A percentile compares a stretch with the other conserved stretches of the same genome.
Evolutionary conservation across 2,113 vertebrate genomes (phyloP).

Genomic region (Nibea albiflora): DNA sequence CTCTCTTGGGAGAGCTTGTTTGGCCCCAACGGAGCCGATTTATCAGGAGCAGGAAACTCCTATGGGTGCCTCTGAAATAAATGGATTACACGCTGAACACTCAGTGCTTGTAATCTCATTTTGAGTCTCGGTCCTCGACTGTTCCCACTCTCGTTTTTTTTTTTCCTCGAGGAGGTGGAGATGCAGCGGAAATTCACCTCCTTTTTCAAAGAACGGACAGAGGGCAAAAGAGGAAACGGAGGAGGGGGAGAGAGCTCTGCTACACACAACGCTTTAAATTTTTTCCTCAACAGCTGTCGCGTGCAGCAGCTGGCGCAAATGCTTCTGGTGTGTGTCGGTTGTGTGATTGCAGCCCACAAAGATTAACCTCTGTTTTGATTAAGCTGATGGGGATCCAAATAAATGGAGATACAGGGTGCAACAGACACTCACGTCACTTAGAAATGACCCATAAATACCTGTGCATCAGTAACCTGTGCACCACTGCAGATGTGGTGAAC

Average conservation of each 20-base stretch:
- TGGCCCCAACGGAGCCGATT: conserved; percentile 49
- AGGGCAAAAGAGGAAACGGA: neutral
- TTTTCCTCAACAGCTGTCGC: neutral
- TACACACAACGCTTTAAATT: neutral
- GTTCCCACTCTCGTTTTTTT: conserved; percentile 42
- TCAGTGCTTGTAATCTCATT: conserved; percentile 76
- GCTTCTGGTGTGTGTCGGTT: neutral
- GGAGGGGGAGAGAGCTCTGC: neutral
- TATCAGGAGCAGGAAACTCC: conserved; percentile 64
- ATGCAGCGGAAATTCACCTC: neutral
- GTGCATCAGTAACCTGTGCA: too few relatives aligned
- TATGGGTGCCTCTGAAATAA: conserved; percentile 60
- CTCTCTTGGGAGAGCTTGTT: conserved; percentile 44
- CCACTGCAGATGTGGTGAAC: too few relatives aligned
- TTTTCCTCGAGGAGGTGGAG: neutral
- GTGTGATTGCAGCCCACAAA: neutral
- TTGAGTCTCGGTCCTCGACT: conserved; percentile 54
- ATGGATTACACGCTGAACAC: conserved; percentile 73
- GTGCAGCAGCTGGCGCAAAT: neutral
- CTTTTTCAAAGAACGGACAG: neutral
- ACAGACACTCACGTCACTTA: too few relatives aligned
- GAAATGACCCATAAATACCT: too few relatives aligned
- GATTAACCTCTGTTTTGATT: neutral
- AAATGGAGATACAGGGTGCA: too few relatives aligned
- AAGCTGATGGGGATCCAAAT: neutral